A percentile compares a stretch with the other conserved stretches of the same genome.
Conservation (phyloP, 2,888 invertebrate genomes). For the Lithosia quadra region DNA sequence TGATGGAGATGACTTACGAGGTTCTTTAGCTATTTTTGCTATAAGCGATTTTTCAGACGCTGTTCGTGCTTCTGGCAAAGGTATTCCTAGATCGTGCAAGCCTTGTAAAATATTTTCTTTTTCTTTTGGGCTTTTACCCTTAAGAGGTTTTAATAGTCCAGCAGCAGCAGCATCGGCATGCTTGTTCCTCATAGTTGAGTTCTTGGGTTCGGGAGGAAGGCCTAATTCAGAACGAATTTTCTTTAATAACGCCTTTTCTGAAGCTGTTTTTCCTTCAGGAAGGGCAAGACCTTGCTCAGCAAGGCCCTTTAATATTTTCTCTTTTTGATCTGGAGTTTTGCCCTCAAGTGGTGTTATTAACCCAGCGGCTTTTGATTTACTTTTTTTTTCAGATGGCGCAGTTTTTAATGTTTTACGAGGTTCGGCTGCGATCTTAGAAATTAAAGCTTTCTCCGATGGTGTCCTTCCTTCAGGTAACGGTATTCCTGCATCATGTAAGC, state of each 20-base stretch:
- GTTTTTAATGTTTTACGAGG: background rate
- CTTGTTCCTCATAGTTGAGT: conserved; percentile 22
- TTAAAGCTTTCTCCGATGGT: conserved; percentile 6
- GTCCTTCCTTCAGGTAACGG: conserved; percentile 4
- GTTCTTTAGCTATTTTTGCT: background rate
- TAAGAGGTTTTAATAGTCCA: conserved; percentile 5
- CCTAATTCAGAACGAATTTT: conserved; percentile 18
- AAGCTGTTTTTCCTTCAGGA: conserved; percentile 40
- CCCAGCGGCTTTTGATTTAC: conserved; percentile 39
- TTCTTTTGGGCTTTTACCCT: conserved; percentile 43
- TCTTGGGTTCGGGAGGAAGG: conserved; percentile 25
- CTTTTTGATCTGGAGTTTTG: conserved; percentile 48
- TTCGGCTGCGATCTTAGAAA: conserved; percentile 1
- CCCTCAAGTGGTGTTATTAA: conserved; percentile 47
- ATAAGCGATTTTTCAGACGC: conserved; percentile 29
- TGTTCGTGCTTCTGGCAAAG: conserved; percentile 54
- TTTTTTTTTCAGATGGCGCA: conserved; percentile 14
- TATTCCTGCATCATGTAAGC: background rate
- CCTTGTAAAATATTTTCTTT: conserved; percentile 48
- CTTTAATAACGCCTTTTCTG: conserved; percentile 37
- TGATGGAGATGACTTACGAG: background rate
- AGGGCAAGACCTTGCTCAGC: conserved; percentile 16
- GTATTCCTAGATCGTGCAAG: conserved; percentile 42
- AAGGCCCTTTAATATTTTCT: conserved; percentile 16
- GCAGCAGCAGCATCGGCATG: conserved; percentile 20